Evolutionary conservation across 1,140 invertebrate species (phyloP).

Genomic region (Ericerus pela): DNA sequence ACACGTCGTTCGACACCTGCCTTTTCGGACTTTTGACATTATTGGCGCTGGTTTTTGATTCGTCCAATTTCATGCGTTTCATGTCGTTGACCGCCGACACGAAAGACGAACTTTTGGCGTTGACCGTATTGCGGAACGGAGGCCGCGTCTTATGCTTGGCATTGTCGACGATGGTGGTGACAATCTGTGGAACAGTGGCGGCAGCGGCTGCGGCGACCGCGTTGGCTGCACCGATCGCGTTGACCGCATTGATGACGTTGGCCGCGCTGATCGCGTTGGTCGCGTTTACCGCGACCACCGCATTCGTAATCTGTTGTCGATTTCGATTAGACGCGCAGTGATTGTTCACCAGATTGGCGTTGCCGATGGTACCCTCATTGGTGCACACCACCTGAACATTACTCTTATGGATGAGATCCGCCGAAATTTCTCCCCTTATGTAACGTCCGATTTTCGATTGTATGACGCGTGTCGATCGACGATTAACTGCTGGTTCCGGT

Average conservation of each 20-base stretch:
- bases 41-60: background rate
- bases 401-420: no score
- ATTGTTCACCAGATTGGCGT: background rate
- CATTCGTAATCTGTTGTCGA: background rate
- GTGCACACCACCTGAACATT: no score
- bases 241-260: no score
- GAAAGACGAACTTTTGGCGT: background rate
- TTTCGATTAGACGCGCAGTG: background rate
- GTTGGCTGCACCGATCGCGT: no score
- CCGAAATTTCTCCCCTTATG: slow-evolving; percentile 5
- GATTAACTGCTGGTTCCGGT: background rate
- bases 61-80: slow-evolving; percentile 5
- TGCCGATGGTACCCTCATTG: no score
- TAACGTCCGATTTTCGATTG: slow-evolving; percentile 1
- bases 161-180: background rate
- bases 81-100: background rate
- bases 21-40: background rate
- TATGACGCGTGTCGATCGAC: no score
- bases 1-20: background rate
- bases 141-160: background rate
- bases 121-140: background rate
- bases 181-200: no score
- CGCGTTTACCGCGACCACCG: background rate
- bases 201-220: no score
- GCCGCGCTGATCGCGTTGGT: no score